Evolutionary conservation across 2,888 invertebrate species (phyloP), one percentile per base, ranked within the genome.

Genomic region (Philereme transversata): DNA sequence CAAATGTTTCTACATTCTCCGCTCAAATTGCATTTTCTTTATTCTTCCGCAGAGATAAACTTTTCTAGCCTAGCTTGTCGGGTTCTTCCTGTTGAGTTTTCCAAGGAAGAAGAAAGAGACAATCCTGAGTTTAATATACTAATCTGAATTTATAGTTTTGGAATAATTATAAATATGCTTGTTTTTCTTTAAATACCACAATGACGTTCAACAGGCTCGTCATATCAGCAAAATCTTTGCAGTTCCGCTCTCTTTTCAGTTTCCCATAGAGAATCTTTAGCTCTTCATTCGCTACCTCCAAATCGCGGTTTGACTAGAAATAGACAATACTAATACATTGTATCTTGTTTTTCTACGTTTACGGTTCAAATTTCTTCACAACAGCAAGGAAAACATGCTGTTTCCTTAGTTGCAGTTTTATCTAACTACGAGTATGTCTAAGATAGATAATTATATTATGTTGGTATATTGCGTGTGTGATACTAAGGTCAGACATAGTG

Each of bases 151-250:
- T 22, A 22, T 22, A 22, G 22, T 22, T 22, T 22, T 22, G 22
- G 22, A 22, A 22, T 22, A 22, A 22, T n/a, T 22, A 22, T 22
- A 22, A 22, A 22, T 22, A 22, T 22, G 22, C 22, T 22, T 38
- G 36, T 40, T 8, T 33, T 38, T 53, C 5, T 44, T 36, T 22
- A 22, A 22, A 46, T 59, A 60, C 59, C 59, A 60, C 59, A n/a
- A 54, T 36, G 34, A 60, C 59, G 59, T 53, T 60, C 54, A 60
- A 60, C 46, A 54, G 50, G 53, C 59, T 60, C 4, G 59, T 60
- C 49, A 60, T 60, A 46, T 54, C 59, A 22, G 54, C 59, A 41
- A 60, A 60, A 34, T 60, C 54, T 41, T 50, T 44, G 45, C 40
- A 40, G 50, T 54, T 51, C 59, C 45, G 36, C 50, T 54, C 34